These are phyloP conservation scores for Dasypus novemcinctus DNA, from an alignment of 2,113 vertebrate species.

Conservation along the genomic window DNA sequence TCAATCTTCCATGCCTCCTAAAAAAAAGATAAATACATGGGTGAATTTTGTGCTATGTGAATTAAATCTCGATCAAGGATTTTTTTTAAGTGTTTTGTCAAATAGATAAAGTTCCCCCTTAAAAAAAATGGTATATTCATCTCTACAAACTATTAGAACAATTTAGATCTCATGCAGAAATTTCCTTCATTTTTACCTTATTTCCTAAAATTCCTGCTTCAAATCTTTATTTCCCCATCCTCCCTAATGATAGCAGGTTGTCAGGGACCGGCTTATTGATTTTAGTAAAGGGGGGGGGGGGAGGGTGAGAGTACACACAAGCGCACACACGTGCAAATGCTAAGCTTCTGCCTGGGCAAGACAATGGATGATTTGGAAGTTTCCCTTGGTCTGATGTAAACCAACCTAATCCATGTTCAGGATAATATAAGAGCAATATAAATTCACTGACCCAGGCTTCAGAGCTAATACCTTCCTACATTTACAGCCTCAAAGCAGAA, in stretches of 20 bases:
- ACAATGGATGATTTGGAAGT: neutral
- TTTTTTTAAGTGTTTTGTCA: neutral
- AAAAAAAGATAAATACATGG: neutral
- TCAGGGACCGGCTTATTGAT: neutral
- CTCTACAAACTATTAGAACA: neutral
- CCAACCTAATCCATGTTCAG: neutral
- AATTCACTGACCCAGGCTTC: neutral
- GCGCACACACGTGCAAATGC: neutral
- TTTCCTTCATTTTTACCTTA: neutral
- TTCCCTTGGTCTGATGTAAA: neutral
- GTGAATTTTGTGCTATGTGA: neutral
- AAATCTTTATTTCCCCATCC: neutral
- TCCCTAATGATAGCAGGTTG: neutral
- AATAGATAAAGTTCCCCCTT: neutral
- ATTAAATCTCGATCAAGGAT: neutral
- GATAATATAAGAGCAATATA: neutral
- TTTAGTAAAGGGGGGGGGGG: neutral
- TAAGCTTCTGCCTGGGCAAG: neutral
- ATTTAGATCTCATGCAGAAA: neutral
- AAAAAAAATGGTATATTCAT: neutral
- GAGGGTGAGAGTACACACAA: neutral
- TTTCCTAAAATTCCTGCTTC: neutral
- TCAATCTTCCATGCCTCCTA: too few relatives aligned
- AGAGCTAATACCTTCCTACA: neutral
- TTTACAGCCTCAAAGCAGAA: neutral